Conservation (phyloP, 2,797 vertebrate species). For the Sebastiscus tertius region DNA sequence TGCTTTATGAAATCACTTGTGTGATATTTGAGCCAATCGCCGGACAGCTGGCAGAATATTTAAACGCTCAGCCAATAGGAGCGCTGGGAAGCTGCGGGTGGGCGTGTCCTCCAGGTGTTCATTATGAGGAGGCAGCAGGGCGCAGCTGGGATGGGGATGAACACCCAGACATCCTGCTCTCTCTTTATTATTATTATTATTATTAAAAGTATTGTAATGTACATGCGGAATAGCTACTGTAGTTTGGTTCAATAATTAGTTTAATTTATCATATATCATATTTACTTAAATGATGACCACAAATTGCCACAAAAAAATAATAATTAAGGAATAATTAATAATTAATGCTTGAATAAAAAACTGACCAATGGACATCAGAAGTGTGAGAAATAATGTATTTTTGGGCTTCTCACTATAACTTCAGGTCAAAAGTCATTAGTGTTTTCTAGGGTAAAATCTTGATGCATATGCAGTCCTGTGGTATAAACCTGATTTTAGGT, state of each 20-base stretch:
- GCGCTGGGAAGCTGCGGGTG: slow-evolving; percentile 19
- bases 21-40: slow-evolving; percentile 72
- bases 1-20: slow-evolving; percentile 82
- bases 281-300: not conserved
- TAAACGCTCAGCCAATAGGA: slow-evolving; percentile 68
- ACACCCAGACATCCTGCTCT: not conserved
- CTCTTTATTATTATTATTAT: not conserved
- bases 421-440: not conserved
- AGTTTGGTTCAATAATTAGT: not conserved
- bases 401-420: not conserved
- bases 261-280: not conserved
- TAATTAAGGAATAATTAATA: not conserved
- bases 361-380: not conserved
- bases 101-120: slow-evolving; percentile 65
- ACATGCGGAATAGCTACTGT: not conserved
- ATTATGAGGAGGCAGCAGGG: slow-evolving; percentile 11
- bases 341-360: not conserved
- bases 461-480: not conserved
- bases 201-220: not conserved
- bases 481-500: not conserved
- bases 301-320: not conserved
- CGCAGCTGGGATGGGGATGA: slow-evolving; percentile 46
- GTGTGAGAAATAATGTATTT: not conserved
- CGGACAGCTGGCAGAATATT: slow-evolving; percentile 59
- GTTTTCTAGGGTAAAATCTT: not conserved